Conservation (phyloP, 2,797 vertebrate genomes). For the Crypturellus tataupa region DNA sequence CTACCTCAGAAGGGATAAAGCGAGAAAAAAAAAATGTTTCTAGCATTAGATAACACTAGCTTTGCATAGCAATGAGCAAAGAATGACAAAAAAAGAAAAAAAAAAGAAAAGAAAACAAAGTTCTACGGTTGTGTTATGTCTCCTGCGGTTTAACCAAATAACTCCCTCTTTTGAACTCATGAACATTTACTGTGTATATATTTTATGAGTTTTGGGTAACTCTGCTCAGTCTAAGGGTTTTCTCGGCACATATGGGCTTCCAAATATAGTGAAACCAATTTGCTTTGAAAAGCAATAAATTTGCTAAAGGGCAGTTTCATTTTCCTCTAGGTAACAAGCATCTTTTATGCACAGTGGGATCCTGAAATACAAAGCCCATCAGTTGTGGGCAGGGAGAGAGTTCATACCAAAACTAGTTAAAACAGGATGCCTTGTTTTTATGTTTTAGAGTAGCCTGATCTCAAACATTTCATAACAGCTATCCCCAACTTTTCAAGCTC, state of each 20-base stretch:
- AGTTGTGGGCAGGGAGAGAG: not conserved
- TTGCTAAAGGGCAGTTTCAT: slow-evolving; percentile 73
- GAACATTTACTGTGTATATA: not conserved
- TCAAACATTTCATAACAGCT: not conserved
- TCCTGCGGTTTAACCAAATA: slow-evolving; percentile 11
- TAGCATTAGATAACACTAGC: slow-evolving; percentile 60
- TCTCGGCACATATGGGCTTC: slow-evolving; percentile 53
- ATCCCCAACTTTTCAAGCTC: not conserved
- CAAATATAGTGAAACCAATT: slow-evolving; percentile 57
- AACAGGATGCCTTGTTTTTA: not conserved
- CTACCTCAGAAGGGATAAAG: slow-evolving; percentile 53
- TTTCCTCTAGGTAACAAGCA: slow-evolving; percentile 75
- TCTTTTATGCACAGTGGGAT: slow-evolving; percentile 61
- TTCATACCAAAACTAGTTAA: slow-evolving; percentile 3
- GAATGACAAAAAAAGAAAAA: slow-evolving; percentile 52
- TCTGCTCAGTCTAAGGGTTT: slow-evolving; percentile 30
- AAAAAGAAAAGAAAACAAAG: slow-evolving; percentile 63
- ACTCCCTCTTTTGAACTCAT: not conserved
- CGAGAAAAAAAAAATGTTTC: slow-evolving; percentile 61
- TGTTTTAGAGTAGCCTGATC: not conserved
- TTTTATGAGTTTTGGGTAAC: slow-evolving; percentile 9
- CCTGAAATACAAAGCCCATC: slow-evolving; percentile 62
- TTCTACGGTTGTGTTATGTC: not conserved
- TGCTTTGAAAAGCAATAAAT: slow-evolving; percentile 74
- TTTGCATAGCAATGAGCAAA: slow-evolving; percentile 72